Evolutionary conservation across 2,797 vertebrate genomes (phyloP).

Genomic region (Decapterus maruadsi): DNA sequence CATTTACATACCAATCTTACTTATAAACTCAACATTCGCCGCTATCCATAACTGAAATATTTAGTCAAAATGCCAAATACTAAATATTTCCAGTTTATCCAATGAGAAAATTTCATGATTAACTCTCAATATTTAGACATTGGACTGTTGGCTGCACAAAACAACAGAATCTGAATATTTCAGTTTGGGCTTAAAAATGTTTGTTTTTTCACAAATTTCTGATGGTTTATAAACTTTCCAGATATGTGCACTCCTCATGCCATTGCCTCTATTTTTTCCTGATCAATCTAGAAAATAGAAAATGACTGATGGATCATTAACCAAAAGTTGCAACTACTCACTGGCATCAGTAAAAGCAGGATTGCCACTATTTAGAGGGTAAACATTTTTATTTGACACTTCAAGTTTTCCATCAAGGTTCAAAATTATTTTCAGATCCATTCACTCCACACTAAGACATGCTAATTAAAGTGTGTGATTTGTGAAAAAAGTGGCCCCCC

Average conservation of each 20-base stretch:
- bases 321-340: background rate
- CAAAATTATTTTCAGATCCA: background rate
- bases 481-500: background rate
- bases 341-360: constrained; percentile 4
- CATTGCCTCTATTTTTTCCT: background rate
- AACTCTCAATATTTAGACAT: background rate
- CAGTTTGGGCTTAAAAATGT: no score
- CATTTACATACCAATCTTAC: constrained; percentile 9
- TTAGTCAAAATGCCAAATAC: background rate
- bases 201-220: background rate
- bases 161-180: background rate
- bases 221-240: background rate
- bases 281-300: no score
- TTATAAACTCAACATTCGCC: background rate
- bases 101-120: background rate
- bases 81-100: background rate
- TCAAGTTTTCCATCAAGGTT: background rate
- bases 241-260: background rate
- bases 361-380: background rate
- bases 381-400: no score
- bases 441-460: background rate
- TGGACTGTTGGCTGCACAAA: background rate
- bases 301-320: background rate
- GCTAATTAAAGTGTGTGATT: background rate
- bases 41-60: background rate